Evolutionary conservation across 2,888 invertebrate genomes (phyloP), one percentile per base, ranked within the genome.

Genomic region (Drosophila parthenogenetica): DNA sequence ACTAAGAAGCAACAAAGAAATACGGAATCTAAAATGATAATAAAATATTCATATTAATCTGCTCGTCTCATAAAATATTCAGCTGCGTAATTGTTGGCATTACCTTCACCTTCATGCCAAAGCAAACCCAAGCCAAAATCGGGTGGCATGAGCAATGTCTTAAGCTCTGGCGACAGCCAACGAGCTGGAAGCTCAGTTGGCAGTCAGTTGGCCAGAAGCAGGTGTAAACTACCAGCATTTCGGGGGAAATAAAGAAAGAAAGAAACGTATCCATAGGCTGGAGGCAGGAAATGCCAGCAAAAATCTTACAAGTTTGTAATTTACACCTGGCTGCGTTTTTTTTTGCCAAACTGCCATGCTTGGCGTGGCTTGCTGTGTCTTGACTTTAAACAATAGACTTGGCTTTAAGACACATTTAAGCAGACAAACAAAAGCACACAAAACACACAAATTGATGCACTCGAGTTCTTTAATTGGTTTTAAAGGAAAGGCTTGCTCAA

Each of bases 1-100:
- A 43, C 58, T 35, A 11, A 53, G 54, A 37, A 17, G 67, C 54
- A 58, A 57, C 43, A 73, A 81, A 72, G 77, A 77, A 83, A 80
- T 83, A 81, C 73, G 69, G 82, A 88, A 81, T 88, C 79, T 85
- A 83, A 85, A 85, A 88, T 89, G 87, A 85, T 89, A 88, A 89
- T 90, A 90, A 89, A 90, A 90, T 90, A 89, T 89, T 89, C 89
- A 89, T 89, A 87, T 83, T 88, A 89, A 90, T 89, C 83, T 88
- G 85, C 83, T 83, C 79, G 89, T 74, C 85, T 86, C 84, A 81
- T 89, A 84, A 87, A 90, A 84, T 87, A 85, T 86, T 89, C 77
- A 88, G 81, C 81, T 84, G 79, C 78, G 89, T 89, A 89, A 88
- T 88, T 88, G 88, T 87, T 76, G 87, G 89, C 87, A 86, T 86